Base-by-base conservation (phyloP, 2,797 vertebrate genomes). In the Peromyscus melanophrys region DNA sequence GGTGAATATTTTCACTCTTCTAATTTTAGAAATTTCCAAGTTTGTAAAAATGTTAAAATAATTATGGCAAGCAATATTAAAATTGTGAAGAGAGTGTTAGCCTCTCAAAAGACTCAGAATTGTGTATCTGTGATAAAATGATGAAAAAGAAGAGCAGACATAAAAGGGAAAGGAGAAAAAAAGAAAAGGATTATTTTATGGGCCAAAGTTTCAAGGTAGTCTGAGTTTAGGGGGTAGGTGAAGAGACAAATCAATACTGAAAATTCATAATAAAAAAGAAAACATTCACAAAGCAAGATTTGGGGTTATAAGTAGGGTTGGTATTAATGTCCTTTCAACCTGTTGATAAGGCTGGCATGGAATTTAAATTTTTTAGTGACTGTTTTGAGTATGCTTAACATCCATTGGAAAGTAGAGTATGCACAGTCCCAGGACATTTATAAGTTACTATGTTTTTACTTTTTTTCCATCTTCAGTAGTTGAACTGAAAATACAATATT, bases 341-440 rank as follows among this genome's bases (percentile, higher is more conserved):
- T 76, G 29, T 37, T 37, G 31, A 31, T 61, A 65, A 71, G 37
- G 34, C 17, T 94, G 27, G 63, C 63, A 80, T 77, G 1, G 46
- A 43, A n/a, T 90, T 87, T 88, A 78, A 49, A 57, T 91, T 73
- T 49, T 91, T 91, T 89, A 59, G 34, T 81, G 81, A 37, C 12
- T 77, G 4, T 77, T 23, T 94, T 59, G 76, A 6, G 76, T 84
- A 73, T 46, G 17, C 6, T 69, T 37, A 88, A 65, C 12, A 71
- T 21, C 34, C 12, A 95, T 10, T 40, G n/a, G 13, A 78, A 95
- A 85, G 34, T 69, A 40, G 19, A 43, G 73, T 91, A 16, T 63
- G 11, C 84, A 86, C 76, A n/a, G 0, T 34, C 55, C 1, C 4
- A 29, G 16, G 1, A 91, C 76, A 73, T 78, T 95, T 95, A 88